Evolutionary conservation across 53 echinoderm and acorn worm genomes (phyloP).

Genomic region (Stichopus horrens): DNA sequence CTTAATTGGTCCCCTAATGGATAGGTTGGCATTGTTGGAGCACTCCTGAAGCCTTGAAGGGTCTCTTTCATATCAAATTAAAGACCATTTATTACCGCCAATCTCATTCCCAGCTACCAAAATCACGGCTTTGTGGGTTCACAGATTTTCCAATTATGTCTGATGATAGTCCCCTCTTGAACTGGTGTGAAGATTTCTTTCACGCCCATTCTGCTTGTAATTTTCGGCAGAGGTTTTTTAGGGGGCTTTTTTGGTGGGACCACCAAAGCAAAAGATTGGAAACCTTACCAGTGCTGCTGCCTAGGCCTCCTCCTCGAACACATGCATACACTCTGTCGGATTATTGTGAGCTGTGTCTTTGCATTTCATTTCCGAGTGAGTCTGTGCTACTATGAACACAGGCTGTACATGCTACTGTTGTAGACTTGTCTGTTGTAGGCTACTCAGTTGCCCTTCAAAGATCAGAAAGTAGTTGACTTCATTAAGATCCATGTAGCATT

Average conservation of each 20-base stretch:
- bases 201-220: neutral
- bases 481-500: no score
- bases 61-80: conserved; percentile 24
- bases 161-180: conserved; percentile 10
- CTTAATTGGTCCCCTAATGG: conserved; percentile 28
- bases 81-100: conserved; percentile 14
- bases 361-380: no score
- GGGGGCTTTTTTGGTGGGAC: neutral
- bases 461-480: no score
- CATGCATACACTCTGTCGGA: neutral
- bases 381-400: no score
- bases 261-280: conserved; percentile 12
- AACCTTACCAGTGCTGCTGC: conserved; percentile 25
- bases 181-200: conserved; percentile 21
- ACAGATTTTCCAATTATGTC: conserved; percentile 32
- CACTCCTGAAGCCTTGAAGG: conserved; percentile 7
- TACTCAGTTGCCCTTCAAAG: no score
- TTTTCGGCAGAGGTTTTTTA: neutral
- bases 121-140: conserved; percentile 7
- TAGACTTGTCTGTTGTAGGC: no score
- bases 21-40: neutral
- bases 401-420: no score
- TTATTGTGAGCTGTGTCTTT: no score
- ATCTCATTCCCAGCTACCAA: neutral
- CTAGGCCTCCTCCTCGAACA: neutral